phyloP scores from a whole-genome alignment of 2,797 vertebrate species.

The Serranus cabrilla region DNA sequence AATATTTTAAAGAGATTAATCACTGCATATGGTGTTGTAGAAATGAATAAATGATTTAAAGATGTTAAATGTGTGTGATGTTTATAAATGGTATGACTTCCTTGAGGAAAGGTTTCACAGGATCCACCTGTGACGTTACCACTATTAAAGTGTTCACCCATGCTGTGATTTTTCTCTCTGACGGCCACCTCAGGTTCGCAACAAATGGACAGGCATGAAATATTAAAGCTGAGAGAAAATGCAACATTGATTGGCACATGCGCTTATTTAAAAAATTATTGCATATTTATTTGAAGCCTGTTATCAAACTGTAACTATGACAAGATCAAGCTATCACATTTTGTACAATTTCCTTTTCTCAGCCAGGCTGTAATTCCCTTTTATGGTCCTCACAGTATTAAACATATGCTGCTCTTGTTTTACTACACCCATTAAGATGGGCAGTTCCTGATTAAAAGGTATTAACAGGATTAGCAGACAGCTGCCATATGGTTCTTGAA shows the following conservation, averaged over 20 bases:
- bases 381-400: conserved; percentile 15
- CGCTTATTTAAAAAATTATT: not conserved
- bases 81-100: conserved; percentile 13
- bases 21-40: conserved; percentile 73
- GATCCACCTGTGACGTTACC: not conserved
- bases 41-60: conserved; percentile 82
- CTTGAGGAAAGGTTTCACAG: too few relatives aligned
- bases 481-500: conserved; percentile 71
- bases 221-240: conserved; percentile 6
- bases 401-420: conserved; percentile 34
- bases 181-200: conserved; percentile 20
- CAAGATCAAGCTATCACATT: not conserved
- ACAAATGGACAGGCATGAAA: conserved; percentile 20
- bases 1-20: conserved; percentile 75
- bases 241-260: too few relatives aligned
- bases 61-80: conserved; percentile 40
- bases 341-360: conserved; percentile 38
- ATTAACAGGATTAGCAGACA: conserved; percentile 74
- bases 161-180: not conserved
- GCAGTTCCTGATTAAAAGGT: conserved; percentile 69
- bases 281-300: not conserved
- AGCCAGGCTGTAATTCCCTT: conserved; percentile 13
- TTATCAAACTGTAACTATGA: not conserved
- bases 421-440: conserved; percentile 51
- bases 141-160: too few relatives aligned